Evolutionary conservation across 1,140 invertebrate species (phyloP).

Genomic region (Aphis gossypii): DNA sequence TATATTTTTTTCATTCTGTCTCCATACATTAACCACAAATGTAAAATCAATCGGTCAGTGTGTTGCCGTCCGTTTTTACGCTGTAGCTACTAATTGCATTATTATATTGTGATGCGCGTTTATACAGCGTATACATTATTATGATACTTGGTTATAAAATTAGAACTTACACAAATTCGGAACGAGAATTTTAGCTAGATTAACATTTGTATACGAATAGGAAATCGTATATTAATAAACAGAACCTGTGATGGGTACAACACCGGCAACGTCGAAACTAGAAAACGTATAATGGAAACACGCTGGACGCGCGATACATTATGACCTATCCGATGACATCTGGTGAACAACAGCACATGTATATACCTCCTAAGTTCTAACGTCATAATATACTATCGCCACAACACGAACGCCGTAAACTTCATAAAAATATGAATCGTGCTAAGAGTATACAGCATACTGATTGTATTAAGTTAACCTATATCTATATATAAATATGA

Average conservation of each 20-base stretch:
- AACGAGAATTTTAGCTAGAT: background rate
- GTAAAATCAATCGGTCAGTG: background rate
- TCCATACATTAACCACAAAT: background rate
- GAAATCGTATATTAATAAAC: background rate
- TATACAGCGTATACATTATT: background rate
- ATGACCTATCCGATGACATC: background rate
- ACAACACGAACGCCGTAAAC: background rate
- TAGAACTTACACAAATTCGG: background rate
- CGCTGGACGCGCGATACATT: background rate
- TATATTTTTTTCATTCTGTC: background rate
- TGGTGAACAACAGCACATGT: background rate
- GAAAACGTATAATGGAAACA: background rate
- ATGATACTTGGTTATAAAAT: background rate
- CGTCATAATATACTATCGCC: background rate
- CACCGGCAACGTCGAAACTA: background rate
- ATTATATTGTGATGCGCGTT: background rate
- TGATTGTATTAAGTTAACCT: background rate
- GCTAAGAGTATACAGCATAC: background rate
- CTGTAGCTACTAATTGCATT: background rate
- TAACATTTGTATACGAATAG: background rate
- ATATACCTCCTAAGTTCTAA: too few species aligned
- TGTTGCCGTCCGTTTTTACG: background rate
- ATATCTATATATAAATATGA: too few species aligned
- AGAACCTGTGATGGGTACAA: background rate
- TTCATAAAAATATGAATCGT: background rate